Evolutionary conservation across 2,797 vertebrate species (phyloP), one percentile per base, ranked within the genome.

Genomic region (Cossypha niveicapilla): DNA sequence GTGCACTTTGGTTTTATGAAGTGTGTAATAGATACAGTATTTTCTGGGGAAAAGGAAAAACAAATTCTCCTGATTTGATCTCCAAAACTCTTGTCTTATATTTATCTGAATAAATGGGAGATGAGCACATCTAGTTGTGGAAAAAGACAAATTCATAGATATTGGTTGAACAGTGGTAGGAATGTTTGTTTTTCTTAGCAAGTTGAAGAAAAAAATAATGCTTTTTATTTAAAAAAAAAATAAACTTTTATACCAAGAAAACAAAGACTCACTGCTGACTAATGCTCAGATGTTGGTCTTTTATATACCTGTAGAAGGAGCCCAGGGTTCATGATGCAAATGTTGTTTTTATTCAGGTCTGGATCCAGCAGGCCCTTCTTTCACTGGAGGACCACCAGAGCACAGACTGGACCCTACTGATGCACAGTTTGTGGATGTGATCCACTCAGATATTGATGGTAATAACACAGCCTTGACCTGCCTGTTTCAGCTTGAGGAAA

Each of bases 381-480:
- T 99, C 97, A 98, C 98, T 73, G 91, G 95, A 32, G 97, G 97
- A 34, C 94, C 97, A 0, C 96, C 97, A 1, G 97, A 98, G 27
- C 78, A 92, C 51, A 98, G 99, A 74, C 96, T 99, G 95, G 98
- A 99, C 97, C 97, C 97, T 1, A 98, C 97, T 0, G 99, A 99
- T 85, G 99, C 99, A 41, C 97, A 98, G 84, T 99, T 99, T 96
- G 99, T 99, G 73, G 99, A 99, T 84, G 98, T 99, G 3, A 98
- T 99, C 54, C 99, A 99, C 97, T 98, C 99, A 15, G 99, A 99
- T 96, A 97, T 90, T 94, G 96, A 98, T 96, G 98, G 99, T 99
- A 98, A 98, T 30, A 68, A 14, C n/a, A 25, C 1, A 48, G 15
- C 45, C 57, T 88, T 72, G 86, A 10, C 51, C 81, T 61, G 56